A percentile compares a stretch with the other conserved stretches of the same genome.
Conservation (phyloP, 1,140 invertebrate species). For the Antheraea pernyi region DNA sequence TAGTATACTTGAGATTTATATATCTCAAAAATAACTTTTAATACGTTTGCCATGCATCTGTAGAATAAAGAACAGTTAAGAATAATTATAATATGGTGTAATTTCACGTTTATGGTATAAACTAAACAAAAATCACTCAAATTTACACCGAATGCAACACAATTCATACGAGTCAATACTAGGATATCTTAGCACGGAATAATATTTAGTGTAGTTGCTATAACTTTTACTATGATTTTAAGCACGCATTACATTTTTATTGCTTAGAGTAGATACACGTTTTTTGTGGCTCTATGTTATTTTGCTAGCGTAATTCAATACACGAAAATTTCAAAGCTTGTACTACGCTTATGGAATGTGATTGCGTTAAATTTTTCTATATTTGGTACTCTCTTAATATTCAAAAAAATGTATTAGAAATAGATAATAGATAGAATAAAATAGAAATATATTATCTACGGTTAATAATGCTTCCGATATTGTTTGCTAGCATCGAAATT, state of each 20-base stretch:
- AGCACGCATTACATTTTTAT: constrained; percentile 3
- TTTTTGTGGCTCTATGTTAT: not conserved
- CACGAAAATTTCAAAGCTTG: not conserved
- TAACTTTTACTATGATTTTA: not conserved
- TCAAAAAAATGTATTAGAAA: not conserved
- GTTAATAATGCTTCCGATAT: not conserved
- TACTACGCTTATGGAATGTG: not conserved
- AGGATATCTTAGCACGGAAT: not conserved
- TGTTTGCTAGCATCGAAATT: not conserved
- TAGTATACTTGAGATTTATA: constrained; percentile 12
- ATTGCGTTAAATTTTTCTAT: not conserved
- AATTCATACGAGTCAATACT: not conserved
- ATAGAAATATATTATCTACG: not conserved
- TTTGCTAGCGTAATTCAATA: not conserved
- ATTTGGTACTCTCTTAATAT: not conserved
- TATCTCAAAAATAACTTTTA: constrained; percentile 17
- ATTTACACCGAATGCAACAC: not conserved
- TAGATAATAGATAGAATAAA: too few species aligned
- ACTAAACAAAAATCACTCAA: not conserved
- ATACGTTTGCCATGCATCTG: constrained; percentile 60
- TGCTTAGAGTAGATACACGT: not conserved
- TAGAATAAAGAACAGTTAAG: constrained; percentile 25
- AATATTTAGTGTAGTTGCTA: not conserved
- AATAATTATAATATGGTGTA: constrained; percentile 5
- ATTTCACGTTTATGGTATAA: not conserved